Evolutionary conservation across 2,113 vertebrate genomes (phyloP), one percentile per base, ranked within the genome.

Genomic region (Corythornis madagascariensis): DNA sequence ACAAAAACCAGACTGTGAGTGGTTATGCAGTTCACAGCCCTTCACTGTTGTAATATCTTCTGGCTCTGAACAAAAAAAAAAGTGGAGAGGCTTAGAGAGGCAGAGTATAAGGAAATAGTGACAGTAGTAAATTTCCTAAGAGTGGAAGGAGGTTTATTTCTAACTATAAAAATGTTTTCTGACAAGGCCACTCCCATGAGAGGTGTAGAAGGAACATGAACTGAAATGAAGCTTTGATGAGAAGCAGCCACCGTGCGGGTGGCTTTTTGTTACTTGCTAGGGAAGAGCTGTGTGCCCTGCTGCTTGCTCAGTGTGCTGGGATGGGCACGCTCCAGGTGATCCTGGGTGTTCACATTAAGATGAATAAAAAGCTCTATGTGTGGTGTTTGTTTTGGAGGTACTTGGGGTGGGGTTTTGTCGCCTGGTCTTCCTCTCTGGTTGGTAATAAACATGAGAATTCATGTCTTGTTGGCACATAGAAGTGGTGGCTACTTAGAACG

Each of bases 1-100:
- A 21, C 9, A 33, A 33, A 69, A 47, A 53, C 16, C 3, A 50
- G 63, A 33, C 17, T 4, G 0, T 7, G 18, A 18, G 31, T 0
- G 5, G 50, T 21, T 66, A 52, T 42, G 42, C 38, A 50, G 20
- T 52, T 88, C 17, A 20, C 33, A 88, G 0, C 25, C 56, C 47
- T 63, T 76, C 21, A 40, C 45, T 31, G 9, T 26, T 53, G 5
- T 6, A 31, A 5, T 24, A 29, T 21, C 28, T 52, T 35, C 72
- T 59, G 25, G 33, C 8, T 57, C 3, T 38, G 47, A 33, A 56
- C 40, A 42, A 50, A 31, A 70, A 70, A 52, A 12, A 11, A 66
- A 35, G 20, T 0, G 0, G 18, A 72, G 55, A 67, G 9, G 9
- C 48, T 74, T 53, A 2, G 7, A 31, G 59, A 31, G 40, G 45